phyloP scores from a whole-genome alignment of 2,888 invertebrate genomes.

The Orchestes rusci region DNA sequence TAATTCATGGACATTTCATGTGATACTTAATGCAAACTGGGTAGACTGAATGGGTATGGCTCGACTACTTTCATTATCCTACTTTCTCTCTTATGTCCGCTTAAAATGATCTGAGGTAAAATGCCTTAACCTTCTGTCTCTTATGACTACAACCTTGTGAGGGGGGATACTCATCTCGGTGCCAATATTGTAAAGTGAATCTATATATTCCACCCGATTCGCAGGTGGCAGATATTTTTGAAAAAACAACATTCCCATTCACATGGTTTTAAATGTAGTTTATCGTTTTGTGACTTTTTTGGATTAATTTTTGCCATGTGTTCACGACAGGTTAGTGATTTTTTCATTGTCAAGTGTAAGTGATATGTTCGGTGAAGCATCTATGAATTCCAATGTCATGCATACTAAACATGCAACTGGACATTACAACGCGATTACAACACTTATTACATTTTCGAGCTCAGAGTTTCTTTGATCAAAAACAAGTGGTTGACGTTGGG shows the following conservation, averaged over 20 bases:
- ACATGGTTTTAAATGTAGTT: conserved; percentile 31
- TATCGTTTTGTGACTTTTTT: conserved; percentile 30
- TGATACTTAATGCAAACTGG: conserved; percentile 32
- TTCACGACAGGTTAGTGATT: conserved; percentile 33
- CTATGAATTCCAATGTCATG: too few species aligned
- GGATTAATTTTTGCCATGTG: conserved; percentile 33
- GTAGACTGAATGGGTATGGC: conserved; percentile 34
- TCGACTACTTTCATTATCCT: conserved; percentile 38
- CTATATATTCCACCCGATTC: conserved; percentile 33
- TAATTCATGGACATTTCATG: conserved; percentile 34
- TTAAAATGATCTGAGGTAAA: conserved; percentile 31
- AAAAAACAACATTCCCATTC: conserved; percentile 30
- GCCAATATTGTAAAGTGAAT: conserved; percentile 32
- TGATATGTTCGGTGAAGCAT: too few species aligned
- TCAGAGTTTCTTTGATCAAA: too few species aligned
- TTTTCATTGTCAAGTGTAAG: too few species aligned
- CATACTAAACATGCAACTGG: too few species aligned
- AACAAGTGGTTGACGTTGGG: too few species aligned
- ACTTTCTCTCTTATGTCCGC: conserved; percentile 37
- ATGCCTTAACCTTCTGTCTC: conserved; percentile 31
- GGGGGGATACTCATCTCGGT: conserved; percentile 30
- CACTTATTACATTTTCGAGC: too few species aligned
- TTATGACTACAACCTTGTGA: conserved; percentile 23
- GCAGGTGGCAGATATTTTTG: conserved; percentile 31
- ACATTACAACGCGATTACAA: too few species aligned